A percentile compares a stretch with the other conserved stretches of the same genome.
These are phyloP conservation scores for Callimorpha dominula DNA, from an alignment of 2,888 invertebrate genomes.

Conservation along the genomic window DNA sequence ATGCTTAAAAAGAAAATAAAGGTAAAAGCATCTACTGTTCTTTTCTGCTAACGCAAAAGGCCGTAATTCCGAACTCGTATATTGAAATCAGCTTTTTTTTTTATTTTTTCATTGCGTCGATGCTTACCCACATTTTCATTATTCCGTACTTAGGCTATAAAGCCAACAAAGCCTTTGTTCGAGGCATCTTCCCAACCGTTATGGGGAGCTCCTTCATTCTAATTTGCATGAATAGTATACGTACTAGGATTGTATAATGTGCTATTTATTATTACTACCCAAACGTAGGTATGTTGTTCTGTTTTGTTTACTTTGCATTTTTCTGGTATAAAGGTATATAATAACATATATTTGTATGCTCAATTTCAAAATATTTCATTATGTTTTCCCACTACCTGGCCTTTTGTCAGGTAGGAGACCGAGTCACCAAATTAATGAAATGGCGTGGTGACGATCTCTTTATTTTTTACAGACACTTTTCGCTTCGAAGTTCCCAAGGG, in stretches of 20 bases:
- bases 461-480: not conserved
- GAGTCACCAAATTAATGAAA: not conserved
- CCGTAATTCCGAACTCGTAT: conserved; percentile 33
- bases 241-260: conserved; percentile 53
- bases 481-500: not conserved
- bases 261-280: conserved; percentile 60
- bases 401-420: no score
- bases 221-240: conserved; percentile 74
- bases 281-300: conserved; percentile 14
- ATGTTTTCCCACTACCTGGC: no score
- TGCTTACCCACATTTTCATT: conserved; percentile 66
- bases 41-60: conserved; percentile 25
- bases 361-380: no score
- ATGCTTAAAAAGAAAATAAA: not conserved
- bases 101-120: conserved; percentile 52
- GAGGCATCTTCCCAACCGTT: conserved; percentile 58
- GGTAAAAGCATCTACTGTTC: not conserved
- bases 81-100: conserved; percentile 52
- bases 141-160: conserved; percentile 66
- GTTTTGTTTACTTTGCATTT: conserved; percentile 14
- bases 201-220: conserved; percentile 64
- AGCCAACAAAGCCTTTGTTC: conserved; percentile 70
- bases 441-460: not conserved
- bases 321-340: no score
- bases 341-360: no score